These are phyloP conservation scores for Acanthurus tractus DNA, from an alignment of 2,797 vertebrate species.

Conservation along the genomic window DNA sequence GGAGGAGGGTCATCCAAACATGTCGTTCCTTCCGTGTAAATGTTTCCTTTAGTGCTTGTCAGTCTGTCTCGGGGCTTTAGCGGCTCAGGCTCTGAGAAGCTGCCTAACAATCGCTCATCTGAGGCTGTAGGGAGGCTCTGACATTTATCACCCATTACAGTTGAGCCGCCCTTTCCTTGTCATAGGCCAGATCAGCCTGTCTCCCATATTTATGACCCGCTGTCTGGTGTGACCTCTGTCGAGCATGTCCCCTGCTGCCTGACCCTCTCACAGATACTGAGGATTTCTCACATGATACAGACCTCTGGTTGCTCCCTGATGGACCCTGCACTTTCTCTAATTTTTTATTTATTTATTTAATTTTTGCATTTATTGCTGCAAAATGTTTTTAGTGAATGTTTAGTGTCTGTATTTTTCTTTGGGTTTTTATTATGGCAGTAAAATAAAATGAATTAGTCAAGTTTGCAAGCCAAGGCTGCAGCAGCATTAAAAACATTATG, in stretches of 20 bases:
- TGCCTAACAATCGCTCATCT: constrained; percentile 75
- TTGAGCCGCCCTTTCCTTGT: constrained; percentile 71
- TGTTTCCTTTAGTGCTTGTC: constrained; percentile 80
- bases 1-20: constrained; percentile 77
- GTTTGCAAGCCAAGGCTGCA: constrained; percentile 10
- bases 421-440: not conserved
- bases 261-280: constrained; percentile 54
- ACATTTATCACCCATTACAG: constrained; percentile 80
- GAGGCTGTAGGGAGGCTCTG: constrained; percentile 69
- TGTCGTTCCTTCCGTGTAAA: constrained; percentile 69
- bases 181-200: constrained; percentile 72
- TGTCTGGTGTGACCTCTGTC: constrained; percentile 72
- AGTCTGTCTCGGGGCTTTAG: constrained; percentile 63
- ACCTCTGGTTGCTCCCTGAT: constrained; percentile 22
- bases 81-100: constrained; percentile 59
- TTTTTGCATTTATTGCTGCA: not conserved
- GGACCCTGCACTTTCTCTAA: not conserved
- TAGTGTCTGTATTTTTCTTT: constrained; percentile 1
- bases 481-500: not conserved
- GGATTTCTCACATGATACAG: constrained; percentile 34
- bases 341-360: too few relatives aligned
- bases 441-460: not conserved
- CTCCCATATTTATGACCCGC: constrained; percentile 72
- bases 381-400: not conserved
- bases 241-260: constrained; percentile 54